Evolutionary conservation across 1,140 invertebrate species (phyloP), one percentile per base, ranked within the genome.

Genomic region (Bilobella aurantiaca): DNA sequence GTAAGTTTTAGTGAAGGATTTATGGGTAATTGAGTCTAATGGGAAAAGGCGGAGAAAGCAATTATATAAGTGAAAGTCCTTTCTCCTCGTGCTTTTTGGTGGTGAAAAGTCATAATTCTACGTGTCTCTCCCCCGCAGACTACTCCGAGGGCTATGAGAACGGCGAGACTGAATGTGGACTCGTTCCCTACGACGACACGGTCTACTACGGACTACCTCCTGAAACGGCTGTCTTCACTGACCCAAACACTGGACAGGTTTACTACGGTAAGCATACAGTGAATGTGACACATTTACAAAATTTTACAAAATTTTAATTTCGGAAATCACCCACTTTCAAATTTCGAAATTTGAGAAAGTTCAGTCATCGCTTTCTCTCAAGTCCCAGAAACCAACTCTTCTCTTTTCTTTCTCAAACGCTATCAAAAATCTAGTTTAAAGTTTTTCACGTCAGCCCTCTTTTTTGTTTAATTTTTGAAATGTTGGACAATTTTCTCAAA

Each of bases 131-230:
- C 30, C 1, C 67, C 69, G 21, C 64, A 73, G 71, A 73, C 63
- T 70, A 73, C 64, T 73, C 71, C 27, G 71, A 73, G 68, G 71
- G 70, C 30, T 73, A 73, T 62, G 71, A 73, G 64, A 73, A 73
- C 59, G 71, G 68, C 28, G 71, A 73, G 68, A 73, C 71, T 73
- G 71, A 73, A 56, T 66, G 64, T 58, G 65, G 61, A 29, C 57
- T 56, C 47, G 62, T 67, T 60, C 64, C 65, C 29, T 68, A 70
- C 42, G 68, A 73, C 30, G 71, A 73, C 58, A 66, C 68, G 28
- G 58, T 69, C 32, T 73, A 73, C 64, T 73, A 73, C 57, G 68
- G 66, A 30, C 71, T 63, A 60, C 66, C 68, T 37, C 58, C 67
- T 18, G 67, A 65, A 29, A 37, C 29, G 42, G 65, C 68, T 46